Conservation (phyloP, 2,888 invertebrate species). For the Gasteruption jaculator region DNA sequence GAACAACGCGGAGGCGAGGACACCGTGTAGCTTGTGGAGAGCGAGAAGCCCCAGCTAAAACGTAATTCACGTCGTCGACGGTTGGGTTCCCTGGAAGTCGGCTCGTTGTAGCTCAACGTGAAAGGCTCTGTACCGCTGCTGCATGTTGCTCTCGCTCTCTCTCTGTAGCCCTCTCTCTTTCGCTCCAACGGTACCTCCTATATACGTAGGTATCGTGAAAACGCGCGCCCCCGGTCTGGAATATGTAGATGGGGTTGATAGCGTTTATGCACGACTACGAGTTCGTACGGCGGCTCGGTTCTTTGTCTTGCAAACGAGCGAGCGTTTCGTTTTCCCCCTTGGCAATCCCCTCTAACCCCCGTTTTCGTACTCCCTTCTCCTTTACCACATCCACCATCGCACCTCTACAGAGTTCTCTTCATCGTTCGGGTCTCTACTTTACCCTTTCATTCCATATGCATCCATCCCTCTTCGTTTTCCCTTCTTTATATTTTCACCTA, state of each 20-base stretch:
- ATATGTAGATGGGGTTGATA: conserved; percentile 43
- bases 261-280: conserved; percentile 42
- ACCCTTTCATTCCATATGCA: conserved; percentile 5
- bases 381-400: too few relatives aligned
- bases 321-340: conserved; percentile 32
- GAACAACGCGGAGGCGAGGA: too few relatives aligned
- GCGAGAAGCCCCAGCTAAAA: conserved; percentile 3
- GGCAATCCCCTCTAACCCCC: too few relatives aligned
- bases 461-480: conserved; percentile 2
- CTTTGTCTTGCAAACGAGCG: conserved; percentile 47
- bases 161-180: conserved; percentile 11
- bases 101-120: conserved; percentile 16
- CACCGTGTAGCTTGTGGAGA: too few relatives aligned
- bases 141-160: conserved; percentile 10
- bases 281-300: conserved; percentile 35
- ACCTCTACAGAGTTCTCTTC: too few relatives aligned
- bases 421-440: conserved; percentile 8
- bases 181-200: too few relatives aligned
- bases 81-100: conserved; percentile 4
- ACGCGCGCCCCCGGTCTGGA: conserved; percentile 23
- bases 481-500: not conserved
- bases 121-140: conserved; percentile 8
- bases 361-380: too few relatives aligned
- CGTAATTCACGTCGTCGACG: conserved; percentile 8
- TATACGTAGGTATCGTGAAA: conserved; percentile 9